phyloP scores from a whole-genome alignment of 2,113 vertebrate genomes.

The Ardeotis arabs region DNA sequence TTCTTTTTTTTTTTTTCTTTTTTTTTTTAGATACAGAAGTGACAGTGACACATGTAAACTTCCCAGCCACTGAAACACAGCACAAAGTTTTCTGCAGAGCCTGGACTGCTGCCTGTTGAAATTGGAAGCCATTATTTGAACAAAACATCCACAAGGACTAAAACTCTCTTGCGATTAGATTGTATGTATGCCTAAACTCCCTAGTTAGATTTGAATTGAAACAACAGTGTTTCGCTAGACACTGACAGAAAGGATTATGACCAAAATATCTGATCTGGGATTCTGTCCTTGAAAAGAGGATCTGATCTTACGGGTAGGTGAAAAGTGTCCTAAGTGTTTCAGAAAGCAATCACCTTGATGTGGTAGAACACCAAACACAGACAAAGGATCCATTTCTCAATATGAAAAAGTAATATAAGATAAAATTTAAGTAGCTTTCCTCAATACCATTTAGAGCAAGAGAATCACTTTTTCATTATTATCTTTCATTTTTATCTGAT shows the following conservation, averaged over 20 bases:
- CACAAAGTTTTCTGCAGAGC: constrained; percentile 5
- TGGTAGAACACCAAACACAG: neutral
- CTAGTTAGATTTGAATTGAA: neutral
- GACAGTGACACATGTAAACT: neutral
- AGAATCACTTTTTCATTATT: neutral
- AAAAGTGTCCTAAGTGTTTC: neutral
- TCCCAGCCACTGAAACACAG: neutral
- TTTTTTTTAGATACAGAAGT: neutral
- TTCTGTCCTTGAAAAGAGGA: neutral
- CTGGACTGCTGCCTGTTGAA: neutral
- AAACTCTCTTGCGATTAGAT: neutral
- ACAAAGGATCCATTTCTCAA: neutral
- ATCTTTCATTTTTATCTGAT: neutral
- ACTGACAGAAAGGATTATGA: neutral
- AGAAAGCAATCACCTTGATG: neutral
- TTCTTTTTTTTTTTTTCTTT: too few relatives aligned
- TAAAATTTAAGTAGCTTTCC: neutral
- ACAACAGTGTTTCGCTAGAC: neutral
- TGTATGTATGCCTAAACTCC: neutral
- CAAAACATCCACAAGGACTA: neutral
- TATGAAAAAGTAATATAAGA: neutral
- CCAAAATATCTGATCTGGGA: neutral
- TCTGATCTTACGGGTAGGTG: neutral
- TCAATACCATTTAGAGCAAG: neutral
- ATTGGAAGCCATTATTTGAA: constrained; percentile 46